Evolutionary conservation across 2,113 vertebrate genomes (phyloP).

Genomic region (Centropus bengalensis): DNA sequence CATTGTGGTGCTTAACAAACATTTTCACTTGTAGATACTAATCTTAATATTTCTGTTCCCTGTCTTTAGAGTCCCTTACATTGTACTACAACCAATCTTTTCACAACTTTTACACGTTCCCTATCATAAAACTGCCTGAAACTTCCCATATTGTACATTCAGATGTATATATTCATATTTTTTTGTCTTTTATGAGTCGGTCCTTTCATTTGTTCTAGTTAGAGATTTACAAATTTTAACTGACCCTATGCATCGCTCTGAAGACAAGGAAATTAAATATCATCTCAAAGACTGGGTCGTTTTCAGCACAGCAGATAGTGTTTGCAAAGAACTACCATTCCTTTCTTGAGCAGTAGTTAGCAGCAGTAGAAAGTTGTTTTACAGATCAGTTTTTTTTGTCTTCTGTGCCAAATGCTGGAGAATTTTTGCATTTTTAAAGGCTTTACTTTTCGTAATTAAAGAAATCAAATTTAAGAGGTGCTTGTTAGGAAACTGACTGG

Average conservation of each 20-base stretch:
- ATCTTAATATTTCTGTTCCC: not conserved
- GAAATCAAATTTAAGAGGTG: not conserved
- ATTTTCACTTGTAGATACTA: not conserved
- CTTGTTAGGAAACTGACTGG: not conserved
- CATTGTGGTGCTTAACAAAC: not conserved
- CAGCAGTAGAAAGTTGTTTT: not conserved
- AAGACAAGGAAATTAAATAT: not conserved
- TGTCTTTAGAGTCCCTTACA: not conserved
- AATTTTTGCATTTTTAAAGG: not conserved
- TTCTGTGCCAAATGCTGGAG: not conserved
- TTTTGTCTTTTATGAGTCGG: not conserved
- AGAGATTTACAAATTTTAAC: not conserved
- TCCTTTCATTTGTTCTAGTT: not conserved
- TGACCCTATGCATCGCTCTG: not conserved
- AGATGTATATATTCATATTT: not conserved
- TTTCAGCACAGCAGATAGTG: not conserved
- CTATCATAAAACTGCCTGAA: not conserved
- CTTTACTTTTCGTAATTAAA: conserved; percentile 13
- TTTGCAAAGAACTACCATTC: not conserved
- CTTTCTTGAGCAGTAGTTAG: not conserved
- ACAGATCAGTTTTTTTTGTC: not conserved
- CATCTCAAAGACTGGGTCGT: not conserved
- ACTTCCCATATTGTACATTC: not conserved
- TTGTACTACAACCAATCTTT: not conserved
- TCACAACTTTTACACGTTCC: not conserved